Evolutionary conservation across 2,888 invertebrate genomes (phyloP), one percentile per base, ranked within the genome.

Genomic region (Heterodera filipjevi): DNA sequence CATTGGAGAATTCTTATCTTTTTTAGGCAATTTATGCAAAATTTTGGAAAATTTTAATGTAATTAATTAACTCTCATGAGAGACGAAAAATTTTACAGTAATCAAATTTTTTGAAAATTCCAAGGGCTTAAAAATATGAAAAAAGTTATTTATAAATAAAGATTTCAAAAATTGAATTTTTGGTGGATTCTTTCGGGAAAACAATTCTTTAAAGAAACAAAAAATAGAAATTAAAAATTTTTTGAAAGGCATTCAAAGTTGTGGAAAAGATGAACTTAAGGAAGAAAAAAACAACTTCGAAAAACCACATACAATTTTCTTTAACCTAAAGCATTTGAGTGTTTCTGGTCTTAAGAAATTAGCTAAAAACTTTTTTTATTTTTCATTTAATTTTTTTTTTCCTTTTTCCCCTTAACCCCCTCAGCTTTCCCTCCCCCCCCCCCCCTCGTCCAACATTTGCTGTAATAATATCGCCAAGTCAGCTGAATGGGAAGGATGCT

Each of bases 381-480:
- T n/a, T 59, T n/a, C 6, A 12, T 49, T 16, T 49, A 12, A 16
- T 10, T 49, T 49, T n/a, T 59, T 59, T 59, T 22, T 27, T 6
- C 59, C n/a, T n/a, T n/a, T 59, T 59, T 59, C n/a, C n/a, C n/a
- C n/a, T 59, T 59, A 59, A n/a, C n/a, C n/a, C 59, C 12, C 59
- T 49, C 59, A 39, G 3, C 39, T 10, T 6, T 39, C 39, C 39
- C 39, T 59, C 27, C 10, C 39, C 39, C 39, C 22, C 22, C 19
- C 59, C n/a, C 19, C n/a, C 12, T 22, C 16, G n/a, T 59, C n/a
- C n/a, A n/a, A 59, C 27, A n/a, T 59, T 59, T 22, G 59, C 59
- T 59, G 59, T 59, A 59, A 59, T 59, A 59, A 59, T 59, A n/a
- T n/a, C n/a, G 27, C 59, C 59, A n/a, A 59, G 59, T 59, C 59